A percentile compares a stretch with the other conserved stretches of the same genome.
These are phyloP conservation scores for Sus cebifrons DNA, from an alignment of 2,797 vertebrate genomes.

Conservation along the genomic window DNA sequence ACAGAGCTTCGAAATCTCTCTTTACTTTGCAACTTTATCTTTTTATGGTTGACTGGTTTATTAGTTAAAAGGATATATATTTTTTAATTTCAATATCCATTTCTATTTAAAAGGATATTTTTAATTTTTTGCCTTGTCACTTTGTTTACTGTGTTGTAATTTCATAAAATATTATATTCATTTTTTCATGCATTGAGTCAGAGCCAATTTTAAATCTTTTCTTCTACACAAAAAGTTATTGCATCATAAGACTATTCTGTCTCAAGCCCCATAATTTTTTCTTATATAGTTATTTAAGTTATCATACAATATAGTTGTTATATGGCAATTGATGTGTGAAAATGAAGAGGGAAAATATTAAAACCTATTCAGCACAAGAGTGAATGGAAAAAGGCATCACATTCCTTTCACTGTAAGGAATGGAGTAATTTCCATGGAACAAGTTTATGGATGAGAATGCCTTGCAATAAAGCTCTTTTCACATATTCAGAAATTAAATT, in stretches of 20 bases:
- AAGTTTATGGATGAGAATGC: neutral
- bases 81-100: too few relatives aligned
- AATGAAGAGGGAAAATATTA: slow-evolving; percentile 8
- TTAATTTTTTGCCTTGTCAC: neutral
- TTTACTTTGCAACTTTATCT: neutral
- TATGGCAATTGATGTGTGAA: slow-evolving; percentile 63
- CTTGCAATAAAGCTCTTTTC: neutral
- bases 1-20: neutral
- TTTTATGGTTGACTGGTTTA: neutral
- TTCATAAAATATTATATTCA: neutral
- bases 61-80: slow-evolving; percentile 12
- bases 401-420: neutral
- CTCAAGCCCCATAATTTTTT: slow-evolving; percentile 49
- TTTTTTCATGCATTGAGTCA: slow-evolving; percentile 55
- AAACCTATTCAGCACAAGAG: neutral
- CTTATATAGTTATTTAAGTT: slow-evolving; percentile 66
- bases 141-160: slow-evolving; percentile 3
- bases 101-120: neutral
- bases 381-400: neutral
- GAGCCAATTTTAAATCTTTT: neutral
- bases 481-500: neutral
- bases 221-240: slow-evolving; percentile 66
- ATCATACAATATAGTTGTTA: slow-evolving; percentile 45
- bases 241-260: slow-evolving; percentile 57
- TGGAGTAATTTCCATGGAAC: neutral